Conservation (phyloP, 2,888 invertebrate species). For the Branchinecta sandiegonensis region DNA sequence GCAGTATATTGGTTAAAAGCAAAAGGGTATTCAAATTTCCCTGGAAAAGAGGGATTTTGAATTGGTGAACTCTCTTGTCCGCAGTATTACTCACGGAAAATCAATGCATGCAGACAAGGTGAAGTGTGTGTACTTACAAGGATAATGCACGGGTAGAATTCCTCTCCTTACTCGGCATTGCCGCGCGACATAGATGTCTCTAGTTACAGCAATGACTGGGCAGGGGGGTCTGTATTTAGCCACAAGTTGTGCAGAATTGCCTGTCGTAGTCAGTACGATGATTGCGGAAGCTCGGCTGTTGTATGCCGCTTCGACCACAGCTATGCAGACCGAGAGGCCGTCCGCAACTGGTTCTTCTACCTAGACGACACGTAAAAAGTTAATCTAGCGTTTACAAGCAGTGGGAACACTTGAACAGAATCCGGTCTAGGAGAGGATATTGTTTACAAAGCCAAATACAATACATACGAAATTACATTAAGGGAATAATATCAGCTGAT, state of each 20-base stretch:
- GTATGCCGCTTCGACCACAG: slow-evolving; percentile 82
- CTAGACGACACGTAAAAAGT: slow-evolving; percentile 32
- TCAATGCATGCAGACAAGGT: too few species aligned
- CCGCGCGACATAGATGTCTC: slow-evolving; percentile 66
- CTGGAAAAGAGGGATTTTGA: too few species aligned
- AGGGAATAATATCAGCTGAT: too few species aligned
- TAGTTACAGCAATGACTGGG: slow-evolving; percentile 81
- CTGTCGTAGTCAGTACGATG: slow-evolving; percentile 69
- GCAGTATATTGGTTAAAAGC: too few species aligned
- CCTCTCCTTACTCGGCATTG: slow-evolving; percentile 88
- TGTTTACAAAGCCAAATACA: too few species aligned
- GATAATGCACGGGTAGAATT: slow-evolving; percentile 71
- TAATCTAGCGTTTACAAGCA: too few species aligned
- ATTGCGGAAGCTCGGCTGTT: slow-evolving; percentile 79
- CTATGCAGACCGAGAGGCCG: slow-evolving; percentile 80
- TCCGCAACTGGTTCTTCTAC: slow-evolving; percentile 59
- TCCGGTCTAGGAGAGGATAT: too few species aligned
- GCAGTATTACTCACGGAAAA: too few species aligned
- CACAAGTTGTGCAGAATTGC: slow-evolving; percentile 71
- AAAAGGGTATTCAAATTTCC: too few species aligned
- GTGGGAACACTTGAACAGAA: too few species aligned
- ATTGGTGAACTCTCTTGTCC: too few species aligned
- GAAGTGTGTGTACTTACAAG: slow-evolving; percentile 48
- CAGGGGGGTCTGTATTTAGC: slow-evolving; percentile 87
- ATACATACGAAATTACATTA: too few species aligned